Evolutionary conservation across 2,888 invertebrate genomes (phyloP).

Genomic region (Eristalinus aeneus): DNA sequence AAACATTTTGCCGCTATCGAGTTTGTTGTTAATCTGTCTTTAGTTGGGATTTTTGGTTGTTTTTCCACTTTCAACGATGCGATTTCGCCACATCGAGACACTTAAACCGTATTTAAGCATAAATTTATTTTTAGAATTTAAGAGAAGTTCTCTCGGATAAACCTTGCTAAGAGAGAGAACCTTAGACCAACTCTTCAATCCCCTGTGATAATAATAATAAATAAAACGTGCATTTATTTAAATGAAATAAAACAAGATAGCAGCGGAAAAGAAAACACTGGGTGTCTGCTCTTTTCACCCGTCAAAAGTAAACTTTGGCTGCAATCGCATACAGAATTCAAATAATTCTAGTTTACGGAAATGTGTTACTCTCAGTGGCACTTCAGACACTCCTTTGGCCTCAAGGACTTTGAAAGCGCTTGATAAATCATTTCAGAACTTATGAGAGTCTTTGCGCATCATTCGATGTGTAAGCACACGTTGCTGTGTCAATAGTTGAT

Average conservation of each 20-base stretch:
- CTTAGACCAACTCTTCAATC: not conserved
- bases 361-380: not conserved
- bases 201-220: not conserved
- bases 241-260: not conserved
- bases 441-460: not conserved
- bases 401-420: not conserved
- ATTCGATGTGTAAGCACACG: not conserved
- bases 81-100: too few species aligned
- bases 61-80: too few species aligned
- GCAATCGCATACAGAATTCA: not conserved
- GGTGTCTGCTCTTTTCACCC: not conserved
- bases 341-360: not conserved
- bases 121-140: not conserved
- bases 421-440: not conserved
- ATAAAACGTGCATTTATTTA: not conserved
- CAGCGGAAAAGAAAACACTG: not conserved
- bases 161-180: not conserved
- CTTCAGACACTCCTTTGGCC: not conserved
- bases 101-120: not conserved
- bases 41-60: too few species aligned
- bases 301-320: not conserved
- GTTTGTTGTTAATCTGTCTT: too few species aligned
- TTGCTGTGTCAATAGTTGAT: not conserved
- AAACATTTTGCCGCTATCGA: too few species aligned
- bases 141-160: not conserved